Evolutionary conservation across 2,888 invertebrate genomes (phyloP), one percentile per base, ranked within the genome.

Genomic region (Heliconius erato): DNA sequence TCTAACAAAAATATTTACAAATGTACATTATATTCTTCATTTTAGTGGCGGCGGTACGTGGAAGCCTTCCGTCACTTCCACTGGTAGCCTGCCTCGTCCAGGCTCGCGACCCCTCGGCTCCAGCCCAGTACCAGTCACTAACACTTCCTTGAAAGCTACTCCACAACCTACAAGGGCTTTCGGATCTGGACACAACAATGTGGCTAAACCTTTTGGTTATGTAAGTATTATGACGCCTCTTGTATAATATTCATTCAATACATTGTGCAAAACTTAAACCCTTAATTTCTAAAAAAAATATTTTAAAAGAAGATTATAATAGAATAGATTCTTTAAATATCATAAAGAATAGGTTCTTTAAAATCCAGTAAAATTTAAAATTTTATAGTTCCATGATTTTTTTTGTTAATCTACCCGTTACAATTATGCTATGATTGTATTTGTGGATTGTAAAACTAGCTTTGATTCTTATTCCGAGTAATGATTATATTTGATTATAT

Each of bases 61-160:
- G 99, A 98, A 98, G 88, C 99, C 99, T 71, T 94, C 97, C 86
- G 98, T 99, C 84, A 98, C 98, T 40, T 98, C 99, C 80, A 97
- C 98, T 79, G 98, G 98, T 86, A 97, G 96, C 87, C 93, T 97
- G 88, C 97, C 98, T 67, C 96, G 97, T 86, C 97, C 97, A 19
- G 95, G 96, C 83, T 92, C 95, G 2, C 91, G 95, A 19, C 93
- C 96, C 2, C 92, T 96, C 40, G 93, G 96, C n/a, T 93, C 95
- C 86, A 96, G 96, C 82, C 95, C 97, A 71, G 95, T 96, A 68
- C 97, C 98, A 59, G 98, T 98, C 88, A 98, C 98, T 90, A 98
- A 97, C 96, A 99, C 99, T 86, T 98, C 98, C 86, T 96, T 99
- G 88, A 98, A 98, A 90, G 97, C 98, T 85, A 97, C 96, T 87